Evolutionary conservation across 2,888 invertebrate genomes (phyloP).

Genomic region (Scaptomyza parva): DNA sequence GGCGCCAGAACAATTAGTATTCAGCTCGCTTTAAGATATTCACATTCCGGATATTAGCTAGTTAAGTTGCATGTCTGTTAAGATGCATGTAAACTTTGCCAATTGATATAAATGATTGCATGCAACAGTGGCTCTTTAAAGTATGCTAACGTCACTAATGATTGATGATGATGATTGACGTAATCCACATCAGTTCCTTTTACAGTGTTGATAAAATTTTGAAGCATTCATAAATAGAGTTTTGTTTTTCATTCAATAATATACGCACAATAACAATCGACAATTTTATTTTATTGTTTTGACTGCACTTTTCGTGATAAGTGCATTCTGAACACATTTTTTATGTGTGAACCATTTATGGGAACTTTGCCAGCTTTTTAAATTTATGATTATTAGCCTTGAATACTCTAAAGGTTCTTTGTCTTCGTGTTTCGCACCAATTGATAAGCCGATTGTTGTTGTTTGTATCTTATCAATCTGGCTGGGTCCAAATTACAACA

Average conservation of each 20-base stretch:
- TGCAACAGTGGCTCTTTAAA: slow-evolving; percentile 40
- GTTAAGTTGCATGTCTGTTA: slow-evolving; percentile 46
- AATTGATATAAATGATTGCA: slow-evolving; percentile 72
- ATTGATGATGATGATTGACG: slow-evolving; percentile 19
- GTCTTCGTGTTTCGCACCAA: neutral
- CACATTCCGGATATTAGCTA: slow-evolving; percentile 23
- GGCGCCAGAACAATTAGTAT: slow-evolving; percentile 38
- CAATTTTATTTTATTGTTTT: too few species aligned
- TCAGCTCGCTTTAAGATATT: slow-evolving; percentile 6
- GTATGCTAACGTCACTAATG: slow-evolving; percentile 17
- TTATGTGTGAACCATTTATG: slow-evolving; percentile 38
- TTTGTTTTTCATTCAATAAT: neutral
- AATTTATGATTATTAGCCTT: slow-evolving; percentile 32
- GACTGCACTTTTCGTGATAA: neutral
- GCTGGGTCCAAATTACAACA: neutral
- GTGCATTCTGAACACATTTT: slow-evolving; percentile 25
- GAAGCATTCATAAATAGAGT: neutral
- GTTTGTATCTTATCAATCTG: slow-evolving; percentile 29
- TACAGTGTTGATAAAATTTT: too few species aligned
- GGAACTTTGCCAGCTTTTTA: slow-evolving; percentile 48
- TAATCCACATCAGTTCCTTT: slow-evolving; percentile 6
- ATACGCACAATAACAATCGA: neutral
- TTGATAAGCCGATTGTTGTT: slow-evolving; percentile 30
- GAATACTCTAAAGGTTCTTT: slow-evolving; percentile 41
- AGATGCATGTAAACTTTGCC: slow-evolving; percentile 60